A percentile compares a stretch with the other conserved stretches of the same genome.
Conservation (phyloP, 2,888 invertebrate genomes). For the Synanthedon formicaeformis region DNA sequence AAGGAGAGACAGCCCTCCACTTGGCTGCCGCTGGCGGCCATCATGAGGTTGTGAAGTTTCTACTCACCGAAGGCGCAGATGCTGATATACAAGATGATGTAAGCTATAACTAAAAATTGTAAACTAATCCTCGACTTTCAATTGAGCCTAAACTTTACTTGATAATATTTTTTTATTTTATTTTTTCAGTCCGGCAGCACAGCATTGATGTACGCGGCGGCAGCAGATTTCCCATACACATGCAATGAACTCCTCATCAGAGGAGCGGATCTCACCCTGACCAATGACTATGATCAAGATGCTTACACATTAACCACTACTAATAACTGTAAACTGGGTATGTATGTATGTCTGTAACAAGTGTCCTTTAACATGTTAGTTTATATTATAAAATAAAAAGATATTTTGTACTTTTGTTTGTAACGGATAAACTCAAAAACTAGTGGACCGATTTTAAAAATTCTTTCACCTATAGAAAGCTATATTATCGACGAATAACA, state of each 20-base stretch:
- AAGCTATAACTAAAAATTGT: constrained; percentile 16
- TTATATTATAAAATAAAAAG: no score
- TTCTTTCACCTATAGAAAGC: no score
- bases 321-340: constrained; percentile 67
- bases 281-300: constrained; percentile 85
- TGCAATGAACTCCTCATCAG: constrained; percentile 85
- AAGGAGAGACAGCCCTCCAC: constrained; percentile 84
- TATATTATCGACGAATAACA: no score
- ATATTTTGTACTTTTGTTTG: no score
- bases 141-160: background rate
- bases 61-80: constrained; percentile 82
- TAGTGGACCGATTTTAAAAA: no score
- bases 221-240: constrained; percentile 89
- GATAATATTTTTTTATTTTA: background rate
- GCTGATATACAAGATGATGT: constrained; percentile 88
- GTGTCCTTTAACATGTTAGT: no score
- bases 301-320: constrained; percentile 85
- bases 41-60: constrained; percentile 85
- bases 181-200: constrained; percentile 83
- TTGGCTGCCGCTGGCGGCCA: constrained; percentile 90
- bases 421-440: no score
- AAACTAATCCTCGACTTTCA: background rate
- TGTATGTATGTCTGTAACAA: constrained; percentile 8
- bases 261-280: constrained; percentile 84
- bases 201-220: constrained; percentile 91